A percentile compares a stretch with the other conserved stretches of the same genome.
These are phyloP conservation scores for Spisula solida DNA, from an alignment of 2,888 invertebrate genomes.

Conservation along the genomic window DNA sequence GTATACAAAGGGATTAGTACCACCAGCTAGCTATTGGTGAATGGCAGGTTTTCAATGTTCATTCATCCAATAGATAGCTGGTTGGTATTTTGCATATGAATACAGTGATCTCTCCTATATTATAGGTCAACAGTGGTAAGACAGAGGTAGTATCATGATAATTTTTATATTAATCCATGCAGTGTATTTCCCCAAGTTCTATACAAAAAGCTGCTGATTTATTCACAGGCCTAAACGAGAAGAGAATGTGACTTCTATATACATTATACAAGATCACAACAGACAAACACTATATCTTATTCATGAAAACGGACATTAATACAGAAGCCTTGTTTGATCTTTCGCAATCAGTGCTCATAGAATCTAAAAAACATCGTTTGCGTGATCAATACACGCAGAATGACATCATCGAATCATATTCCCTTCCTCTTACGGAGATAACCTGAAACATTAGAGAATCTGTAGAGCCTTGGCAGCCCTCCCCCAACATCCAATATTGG, in stretches of 20 bases:
- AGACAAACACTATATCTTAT: conserved; percentile 6
- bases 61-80: no score
- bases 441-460: neutral
- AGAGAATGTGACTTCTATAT: neutral
- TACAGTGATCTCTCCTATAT: no score
- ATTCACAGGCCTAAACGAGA: neutral
- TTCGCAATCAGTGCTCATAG: neutral
- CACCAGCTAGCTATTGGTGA: no score
- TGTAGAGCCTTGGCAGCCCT: neutral
- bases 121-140: no score
- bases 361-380: neutral
- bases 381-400: conserved; percentile 1
- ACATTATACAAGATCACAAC: neutral
- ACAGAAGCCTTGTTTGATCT: neutral
- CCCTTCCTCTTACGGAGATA: neutral
- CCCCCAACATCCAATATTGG: conserved; percentile 28
- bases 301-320: neutral
- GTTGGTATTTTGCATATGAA: no score
- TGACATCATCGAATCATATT: neutral
- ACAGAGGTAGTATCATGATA: no score
- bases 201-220: neutral
- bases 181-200: neutral
- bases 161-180: no score
- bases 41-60: no score
- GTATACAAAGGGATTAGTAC: no score